Base-by-base conservation (phyloP, 37 sponge, comb jelly and placozoan genomes). In the Geodia barretti region DNA sequence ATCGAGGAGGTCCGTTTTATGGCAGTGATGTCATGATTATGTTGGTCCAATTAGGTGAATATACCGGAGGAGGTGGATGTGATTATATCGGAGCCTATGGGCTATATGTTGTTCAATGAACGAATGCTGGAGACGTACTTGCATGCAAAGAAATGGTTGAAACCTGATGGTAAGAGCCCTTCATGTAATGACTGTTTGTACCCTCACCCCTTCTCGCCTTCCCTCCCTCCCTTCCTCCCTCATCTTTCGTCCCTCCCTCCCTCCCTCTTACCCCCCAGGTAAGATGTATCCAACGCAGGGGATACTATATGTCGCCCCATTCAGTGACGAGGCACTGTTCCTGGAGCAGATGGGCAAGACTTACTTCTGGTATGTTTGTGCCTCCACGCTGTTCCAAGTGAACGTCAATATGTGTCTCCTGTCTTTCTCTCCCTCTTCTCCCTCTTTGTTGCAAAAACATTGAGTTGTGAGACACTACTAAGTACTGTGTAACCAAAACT, bases 61-160 rank as follows among this genome's bases (percentile, higher is more conserved):
- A 29, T 98, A 0, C 99, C 99, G 0, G 99, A 98, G 91, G 75
- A 86, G 72, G 91, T 95, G 24, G 99, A 98, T 73, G 73, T 91
- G 31, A 92, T 98, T 25, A 86, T 98, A 25, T 98, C 99, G 37
- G 99, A 98, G 81, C 99, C 99, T 14, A 96, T 98, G 97, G 99
- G 99, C 8, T 98, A 98, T 85, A 94, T 98, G 95, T 81, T 98
- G 75, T 92, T 73, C 76, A 98, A 98, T 64, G 99, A 98, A 74
- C 68, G 99, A 25, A 98, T 98, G 99, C 62, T 98, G 77, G 99
- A 98, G 82, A 94, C 87, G 1, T 98, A 83, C 79, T 72, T 98
- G 0, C 92, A 96, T 70, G 95, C 99, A 0, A 93, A 78, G 84
- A 98, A 98, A 68, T 98, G 94, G 93, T 86, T 98, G 59, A 96